Evolutionary conservation across 1,140 invertebrate species (phyloP).

Genomic region (Drosophila seguyi): DNA sequence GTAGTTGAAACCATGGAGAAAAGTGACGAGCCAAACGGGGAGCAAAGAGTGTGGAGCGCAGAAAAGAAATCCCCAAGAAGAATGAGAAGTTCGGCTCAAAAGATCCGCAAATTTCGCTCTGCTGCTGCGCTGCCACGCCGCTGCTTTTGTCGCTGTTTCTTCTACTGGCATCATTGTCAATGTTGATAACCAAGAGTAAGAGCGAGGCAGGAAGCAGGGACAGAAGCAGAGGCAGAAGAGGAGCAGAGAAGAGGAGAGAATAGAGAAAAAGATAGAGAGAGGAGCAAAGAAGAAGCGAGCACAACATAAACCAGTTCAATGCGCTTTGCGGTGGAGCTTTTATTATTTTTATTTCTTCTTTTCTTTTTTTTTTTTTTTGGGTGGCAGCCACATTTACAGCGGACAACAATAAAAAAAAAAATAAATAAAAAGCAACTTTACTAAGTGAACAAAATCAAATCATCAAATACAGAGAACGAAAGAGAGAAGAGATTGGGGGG

Average conservation of each 20-base stretch:
- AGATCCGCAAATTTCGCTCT: constrained; percentile 25
- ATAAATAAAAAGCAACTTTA: constrained; percentile 48
- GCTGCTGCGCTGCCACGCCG: constrained; percentile 19
- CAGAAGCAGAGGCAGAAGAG: constrained; percentile 18
- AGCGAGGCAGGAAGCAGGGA: background rate
- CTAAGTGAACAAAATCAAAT: constrained; percentile 55
- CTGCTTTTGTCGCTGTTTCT: constrained; percentile 36
- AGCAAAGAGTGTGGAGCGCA: background rate
- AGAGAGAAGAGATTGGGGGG: constrained; percentile 4
- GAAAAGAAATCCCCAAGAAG: constrained; percentile 20
- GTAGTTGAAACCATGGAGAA: constrained; percentile 4
- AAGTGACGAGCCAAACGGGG: background rate
- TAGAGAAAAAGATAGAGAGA: constrained; percentile 18
- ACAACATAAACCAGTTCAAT: constrained; percentile 77
- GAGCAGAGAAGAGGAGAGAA: constrained; percentile 3
- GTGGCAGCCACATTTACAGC: constrained; percentile 36
- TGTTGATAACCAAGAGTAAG: constrained; percentile 65
- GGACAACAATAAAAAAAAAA: constrained; percentile 42
- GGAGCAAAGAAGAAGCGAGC: constrained; percentile 40
- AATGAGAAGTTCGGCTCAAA: constrained; percentile 41
- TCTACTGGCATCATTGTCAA: constrained; percentile 48
- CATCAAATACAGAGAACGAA: constrained; percentile 51
- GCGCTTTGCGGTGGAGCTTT: constrained; percentile 67
- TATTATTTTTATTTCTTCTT: constrained; percentile 38
- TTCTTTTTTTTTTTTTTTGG: constrained; percentile 28